phyloP scores from a whole-genome alignment of 92 coral and sea anemone genomes.

The Phenganax stokvisi region DNA sequence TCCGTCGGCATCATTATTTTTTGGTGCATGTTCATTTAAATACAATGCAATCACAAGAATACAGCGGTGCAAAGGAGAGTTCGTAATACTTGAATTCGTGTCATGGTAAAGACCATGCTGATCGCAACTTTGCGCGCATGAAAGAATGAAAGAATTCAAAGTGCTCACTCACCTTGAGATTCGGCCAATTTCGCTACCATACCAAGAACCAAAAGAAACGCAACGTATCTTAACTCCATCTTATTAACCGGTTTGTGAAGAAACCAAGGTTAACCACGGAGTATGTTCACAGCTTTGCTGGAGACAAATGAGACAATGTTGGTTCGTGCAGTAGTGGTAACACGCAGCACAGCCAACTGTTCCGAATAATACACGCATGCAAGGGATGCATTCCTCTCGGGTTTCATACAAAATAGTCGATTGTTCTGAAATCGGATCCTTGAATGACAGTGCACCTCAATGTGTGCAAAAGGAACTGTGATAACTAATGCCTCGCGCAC shows the following conservation, averaged over 20 bases:
- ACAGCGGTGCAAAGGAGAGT: not conserved
- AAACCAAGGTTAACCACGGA: constrained; percentile 90
- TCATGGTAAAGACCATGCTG: not conserved
- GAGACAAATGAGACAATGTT: constrained; percentile 47
- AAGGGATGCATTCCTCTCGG: constrained; percentile 47
- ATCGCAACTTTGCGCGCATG: not conserved
- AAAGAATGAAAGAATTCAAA: not conserved
- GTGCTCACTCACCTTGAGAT: constrained; percentile 35
- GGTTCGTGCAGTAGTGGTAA: constrained; percentile 43
- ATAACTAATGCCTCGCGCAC: constrained; percentile 12
- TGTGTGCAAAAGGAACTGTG: constrained; percentile 1
- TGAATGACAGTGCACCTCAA: constrained; percentile 33
- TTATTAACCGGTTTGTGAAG: constrained; percentile 72
- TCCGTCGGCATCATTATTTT: too few relatives aligned
- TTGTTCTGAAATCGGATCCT: constrained; percentile 48
- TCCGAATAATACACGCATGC: constrained; percentile 65
- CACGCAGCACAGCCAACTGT: constrained; percentile 76
- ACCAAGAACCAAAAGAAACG: constrained; percentile 53
- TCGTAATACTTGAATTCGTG: not conserved
- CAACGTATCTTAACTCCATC: constrained; percentile 89
- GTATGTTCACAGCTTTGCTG: constrained; percentile 64
- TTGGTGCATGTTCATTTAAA: not conserved
- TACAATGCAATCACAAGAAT: not conserved
- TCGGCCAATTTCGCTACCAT: constrained; percentile 31
- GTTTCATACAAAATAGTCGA: constrained; percentile 74